Conservation (phyloP, 64 coral and sea anemone species). For the Catalaphyllia jardinei region DNA sequence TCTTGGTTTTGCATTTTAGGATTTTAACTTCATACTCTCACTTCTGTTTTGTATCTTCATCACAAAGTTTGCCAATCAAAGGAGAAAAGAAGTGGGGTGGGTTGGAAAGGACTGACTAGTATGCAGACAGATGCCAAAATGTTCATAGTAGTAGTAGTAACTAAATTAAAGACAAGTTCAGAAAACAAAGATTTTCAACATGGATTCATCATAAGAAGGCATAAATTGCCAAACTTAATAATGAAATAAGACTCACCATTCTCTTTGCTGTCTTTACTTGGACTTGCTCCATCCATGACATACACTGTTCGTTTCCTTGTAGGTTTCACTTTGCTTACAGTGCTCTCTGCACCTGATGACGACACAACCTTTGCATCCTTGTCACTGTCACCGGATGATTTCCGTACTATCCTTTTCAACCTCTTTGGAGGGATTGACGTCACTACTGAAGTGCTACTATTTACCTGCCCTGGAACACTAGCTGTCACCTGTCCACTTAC, state of each 20-base stretch:
- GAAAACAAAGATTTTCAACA: not conserved
- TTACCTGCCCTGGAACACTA: not conserved
- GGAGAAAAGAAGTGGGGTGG: too few relatives aligned
- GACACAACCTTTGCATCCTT: conserved; percentile 6
- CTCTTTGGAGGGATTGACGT: not conserved
- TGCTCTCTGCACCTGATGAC: not conserved
- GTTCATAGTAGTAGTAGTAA: too few relatives aligned
- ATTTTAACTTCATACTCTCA: too few relatives aligned
- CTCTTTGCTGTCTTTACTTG: conserved; percentile 18
- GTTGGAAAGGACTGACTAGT: too few relatives aligned
- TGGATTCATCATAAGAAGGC: not conserved
- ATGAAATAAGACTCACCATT: not conserved
- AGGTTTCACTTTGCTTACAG: not conserved
- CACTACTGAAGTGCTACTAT: not conserved
- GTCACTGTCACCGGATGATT: not conserved
- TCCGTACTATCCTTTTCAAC: conserved; percentile 3
- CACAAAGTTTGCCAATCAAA: too few relatives aligned
- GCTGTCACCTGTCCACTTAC: not conserved
- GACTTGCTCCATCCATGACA: conserved; percentile 21
- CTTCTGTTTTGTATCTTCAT: too few relatives aligned
- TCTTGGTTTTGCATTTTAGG: too few relatives aligned
- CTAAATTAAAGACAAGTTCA: too few relatives aligned
- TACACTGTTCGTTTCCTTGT: conserved; percentile 14
- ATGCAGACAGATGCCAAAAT: too few relatives aligned
- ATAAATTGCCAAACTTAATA: not conserved